These are phyloP conservation scores for Limnothrissa miodon DNA, from an alignment of 2,113 vertebrate genomes.

Conservation along the genomic window DNA sequence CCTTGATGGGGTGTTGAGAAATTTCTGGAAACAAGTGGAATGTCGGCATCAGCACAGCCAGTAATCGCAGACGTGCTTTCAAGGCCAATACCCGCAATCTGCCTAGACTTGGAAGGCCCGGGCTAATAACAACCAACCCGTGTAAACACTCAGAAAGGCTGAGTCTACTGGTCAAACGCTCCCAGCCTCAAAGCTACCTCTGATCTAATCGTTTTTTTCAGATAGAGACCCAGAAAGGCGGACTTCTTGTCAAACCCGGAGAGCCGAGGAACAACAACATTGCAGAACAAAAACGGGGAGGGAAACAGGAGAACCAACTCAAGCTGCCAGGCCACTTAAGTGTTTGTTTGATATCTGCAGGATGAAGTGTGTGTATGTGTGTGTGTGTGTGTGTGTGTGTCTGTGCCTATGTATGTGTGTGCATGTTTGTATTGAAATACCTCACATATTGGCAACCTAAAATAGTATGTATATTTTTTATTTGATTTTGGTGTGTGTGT, in stretches of 20 bases:
- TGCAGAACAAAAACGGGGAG: neutral
- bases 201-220: neutral
- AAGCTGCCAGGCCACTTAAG: neutral
- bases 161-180: conserved; percentile 4
- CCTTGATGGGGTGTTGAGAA: neutral
- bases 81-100: conserved; percentile 13
- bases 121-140: conserved; percentile 7
- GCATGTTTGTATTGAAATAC: neutral
- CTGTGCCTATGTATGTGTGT: too few species aligned
- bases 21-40: neutral
- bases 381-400: conserved; percentile 1
- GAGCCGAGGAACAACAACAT: neutral
- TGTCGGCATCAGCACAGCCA: conserved; percentile 14
- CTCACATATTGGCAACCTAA: conserved; percentile 3
- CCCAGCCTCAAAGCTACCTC: neutral
- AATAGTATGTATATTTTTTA: conserved; percentile 5
- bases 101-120: neutral
- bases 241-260: neutral
- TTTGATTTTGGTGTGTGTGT: neutral
- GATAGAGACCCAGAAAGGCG: neutral
- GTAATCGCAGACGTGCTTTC: conserved; percentile 7
- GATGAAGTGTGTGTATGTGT: neutral
- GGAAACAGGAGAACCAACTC: neutral
- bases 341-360: conserved; percentile 13
- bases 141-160: conserved; percentile 12